phyloP scores from a whole-genome alignment of 2,888 invertebrate species.

The Resseliella maxima region DNA sequence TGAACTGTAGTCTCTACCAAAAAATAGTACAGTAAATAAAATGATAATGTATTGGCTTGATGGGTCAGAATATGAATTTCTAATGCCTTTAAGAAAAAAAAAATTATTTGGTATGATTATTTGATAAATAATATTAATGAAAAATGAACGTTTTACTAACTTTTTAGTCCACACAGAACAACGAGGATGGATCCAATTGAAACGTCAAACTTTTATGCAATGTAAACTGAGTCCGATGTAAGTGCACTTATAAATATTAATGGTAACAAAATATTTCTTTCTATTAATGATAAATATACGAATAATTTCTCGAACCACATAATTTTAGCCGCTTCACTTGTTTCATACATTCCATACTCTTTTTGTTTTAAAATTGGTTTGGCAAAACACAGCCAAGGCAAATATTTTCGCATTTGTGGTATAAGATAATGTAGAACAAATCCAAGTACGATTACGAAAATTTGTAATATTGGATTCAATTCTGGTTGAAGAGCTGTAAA shows the following conservation, averaged over 20 bases:
- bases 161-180: slow-evolving; percentile 88
- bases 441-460: slow-evolving; percentile 82
- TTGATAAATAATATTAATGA: background rate
- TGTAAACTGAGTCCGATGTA: slow-evolving; percentile 83
- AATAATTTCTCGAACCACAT: slow-evolving; percentile 97
- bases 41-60: slow-evolving; percentile 92
- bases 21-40: slow-evolving; percentile 88
- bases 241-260: slow-evolving; percentile 88
- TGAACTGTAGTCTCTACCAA: slow-evolving; percentile 82
- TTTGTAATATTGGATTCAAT: slow-evolving; percentile 82
- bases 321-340: slow-evolving; percentile 85
- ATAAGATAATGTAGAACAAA: slow-evolving; percentile 91
- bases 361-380: slow-evolving; percentile 85
- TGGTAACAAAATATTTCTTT: slow-evolving; percentile 92
- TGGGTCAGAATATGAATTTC: slow-evolving; percentile 91
- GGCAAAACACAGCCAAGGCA: slow-evolving; percentile 95
- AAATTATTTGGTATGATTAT: too few relatives aligned
- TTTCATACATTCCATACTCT: slow-evolving; percentile 91
- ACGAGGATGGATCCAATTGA: slow-evolving; percentile 84
- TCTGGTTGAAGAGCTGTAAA: slow-evolving; percentile 89
- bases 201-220: slow-evolving; percentile 83
- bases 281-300: slow-evolving; percentile 89
- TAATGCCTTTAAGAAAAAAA: slow-evolving; percentile 71
- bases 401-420: slow-evolving; percentile 94
- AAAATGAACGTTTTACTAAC: slow-evolving; percentile 66